These are phyloP conservation scores for Dromius quadrimaculatus DNA, from an alignment of 2,888 invertebrate species.

Conservation along the genomic window DNA sequence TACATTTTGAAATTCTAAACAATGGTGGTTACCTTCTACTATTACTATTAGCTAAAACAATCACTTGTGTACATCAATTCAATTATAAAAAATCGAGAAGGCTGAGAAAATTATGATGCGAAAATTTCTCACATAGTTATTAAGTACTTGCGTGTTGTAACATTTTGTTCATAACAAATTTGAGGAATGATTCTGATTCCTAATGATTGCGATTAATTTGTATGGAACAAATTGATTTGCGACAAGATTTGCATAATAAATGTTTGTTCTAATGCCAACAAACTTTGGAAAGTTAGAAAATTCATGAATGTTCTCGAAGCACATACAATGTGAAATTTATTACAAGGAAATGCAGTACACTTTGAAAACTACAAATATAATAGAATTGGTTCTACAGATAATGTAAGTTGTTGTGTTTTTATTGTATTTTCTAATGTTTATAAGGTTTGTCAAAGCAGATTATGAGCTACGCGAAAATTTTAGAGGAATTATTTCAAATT, in stretches of 20 bases:
- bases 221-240: background rate
- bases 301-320: background rate
- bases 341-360: too few species aligned
- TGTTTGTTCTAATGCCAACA: slow-evolving; percentile 5
- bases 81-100: background rate
- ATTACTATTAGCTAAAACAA: slow-evolving; percentile 1
- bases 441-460: too few species aligned
- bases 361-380: too few species aligned
- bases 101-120: slow-evolving; percentile 2
- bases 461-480: too few species aligned
- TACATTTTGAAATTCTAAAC: background rate
- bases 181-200: background rate
- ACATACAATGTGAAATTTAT: too few species aligned
- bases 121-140: background rate
- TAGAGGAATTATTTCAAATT: too few species aligned
- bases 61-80: too few species aligned
- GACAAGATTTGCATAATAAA: slow-evolving; percentile 13
- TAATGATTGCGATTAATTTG: slow-evolving; percentile 4
- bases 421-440: too few species aligned
- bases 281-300: slow-evolving; percentile 33
- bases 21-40: background rate
- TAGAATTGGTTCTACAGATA: too few species aligned
- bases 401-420: too few species aligned
- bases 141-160: background rate
- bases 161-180: too few species aligned